These are phyloP conservation scores for Leuciscus idus DNA, from an alignment of 2,113 vertebrate species.

Conservation along the genomic window DNA sequence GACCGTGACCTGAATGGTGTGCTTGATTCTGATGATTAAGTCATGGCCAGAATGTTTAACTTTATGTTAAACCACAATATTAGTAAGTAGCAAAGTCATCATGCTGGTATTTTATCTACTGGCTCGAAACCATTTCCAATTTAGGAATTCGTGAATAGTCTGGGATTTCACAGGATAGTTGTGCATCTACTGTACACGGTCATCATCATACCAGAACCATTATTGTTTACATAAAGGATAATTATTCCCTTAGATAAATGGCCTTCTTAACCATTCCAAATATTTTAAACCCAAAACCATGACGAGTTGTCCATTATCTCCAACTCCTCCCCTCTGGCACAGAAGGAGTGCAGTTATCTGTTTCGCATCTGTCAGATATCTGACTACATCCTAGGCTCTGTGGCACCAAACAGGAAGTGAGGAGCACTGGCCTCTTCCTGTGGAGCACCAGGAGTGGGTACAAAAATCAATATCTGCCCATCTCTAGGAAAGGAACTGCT, in stretches of 20 bases:
- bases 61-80: constrained; percentile 17
- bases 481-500: neutral
- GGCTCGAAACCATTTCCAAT: neutral
- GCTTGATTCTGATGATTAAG: constrained; percentile 4
- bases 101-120: constrained; percentile 12
- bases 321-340: constrained; percentile 49
- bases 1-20: neutral
- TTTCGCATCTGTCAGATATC: constrained; percentile 53
- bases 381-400: constrained; percentile 45
- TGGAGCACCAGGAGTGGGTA: constrained; percentile 7
- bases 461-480: constrained; percentile 38
- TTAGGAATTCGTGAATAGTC: neutral
- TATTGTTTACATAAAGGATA: constrained; percentile 50
- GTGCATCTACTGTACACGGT: neutral
- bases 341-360: constrained; percentile 48
- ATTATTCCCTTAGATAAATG: constrained; percentile 57
- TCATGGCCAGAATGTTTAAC: neutral
- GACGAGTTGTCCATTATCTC: constrained; percentile 54
- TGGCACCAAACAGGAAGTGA: constrained; percentile 67
- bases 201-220: constrained; percentile 21
- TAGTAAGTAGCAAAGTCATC: constrained; percentile 18
- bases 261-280: constrained; percentile 52
- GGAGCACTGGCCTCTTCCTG: constrained; percentile 59
- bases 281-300: constrained; percentile 53
- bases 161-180: constrained; percentile 30